Conservation (phyloP, 2,113 vertebrate genomes). For the Ia io region DNA sequence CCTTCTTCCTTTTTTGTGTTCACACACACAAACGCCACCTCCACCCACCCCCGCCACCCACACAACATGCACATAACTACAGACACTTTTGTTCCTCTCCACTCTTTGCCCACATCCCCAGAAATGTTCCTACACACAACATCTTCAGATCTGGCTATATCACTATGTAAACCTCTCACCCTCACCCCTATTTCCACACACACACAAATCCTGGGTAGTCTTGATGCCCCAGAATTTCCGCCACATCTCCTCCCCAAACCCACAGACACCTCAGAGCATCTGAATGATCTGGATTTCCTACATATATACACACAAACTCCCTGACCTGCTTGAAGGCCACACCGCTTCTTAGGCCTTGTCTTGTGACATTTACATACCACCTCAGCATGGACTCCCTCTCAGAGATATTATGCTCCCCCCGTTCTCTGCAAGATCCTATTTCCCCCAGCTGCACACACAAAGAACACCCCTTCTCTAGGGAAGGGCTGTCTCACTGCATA, state of each 20-base stretch:
- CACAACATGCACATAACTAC: neutral
- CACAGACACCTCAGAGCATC: neutral
- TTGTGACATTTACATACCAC: neutral
- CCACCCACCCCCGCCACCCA: neutral
- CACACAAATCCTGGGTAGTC: neutral
- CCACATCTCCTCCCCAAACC: neutral
- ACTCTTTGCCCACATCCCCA: neutral
- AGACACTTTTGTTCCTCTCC: constrained; percentile 1
- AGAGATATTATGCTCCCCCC: neutral
- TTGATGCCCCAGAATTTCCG: neutral
- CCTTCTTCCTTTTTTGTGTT: neutral
- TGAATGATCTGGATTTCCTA: neutral
- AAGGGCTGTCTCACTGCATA: neutral
- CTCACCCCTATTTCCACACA: neutral
- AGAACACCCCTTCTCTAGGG: neutral
- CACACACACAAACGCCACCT: neutral
- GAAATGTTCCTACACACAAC: neutral
- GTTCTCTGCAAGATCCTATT: neutral
- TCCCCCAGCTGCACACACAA: neutral
- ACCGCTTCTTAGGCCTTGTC: neutral
- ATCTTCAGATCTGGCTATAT: neutral
- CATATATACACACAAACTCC: neutral
- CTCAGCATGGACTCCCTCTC: neutral
- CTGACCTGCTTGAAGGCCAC: neutral
- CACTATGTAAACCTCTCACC: neutral